These are phyloP conservation scores for Parasteatoda tepidariorum DNA, from an alignment of 1,140 invertebrate species.

Conservation along the genomic window DNA sequence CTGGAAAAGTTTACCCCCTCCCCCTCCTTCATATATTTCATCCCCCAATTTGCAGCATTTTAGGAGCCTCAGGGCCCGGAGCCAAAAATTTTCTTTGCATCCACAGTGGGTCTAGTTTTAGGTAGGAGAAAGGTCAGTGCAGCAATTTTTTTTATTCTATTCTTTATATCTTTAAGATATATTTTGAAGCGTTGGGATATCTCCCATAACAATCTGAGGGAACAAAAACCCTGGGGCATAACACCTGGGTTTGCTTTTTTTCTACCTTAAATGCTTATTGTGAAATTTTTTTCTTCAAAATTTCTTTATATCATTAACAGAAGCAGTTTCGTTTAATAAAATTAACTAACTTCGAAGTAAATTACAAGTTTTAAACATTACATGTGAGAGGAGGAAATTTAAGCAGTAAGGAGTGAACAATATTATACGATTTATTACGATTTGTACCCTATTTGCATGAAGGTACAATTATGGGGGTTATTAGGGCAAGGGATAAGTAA, in stretches of 20 bases:
- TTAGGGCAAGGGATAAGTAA: too few species aligned
- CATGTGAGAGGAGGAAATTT: too few species aligned
- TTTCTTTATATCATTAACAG: neutral
- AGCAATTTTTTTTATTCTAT: conserved; percentile 21
- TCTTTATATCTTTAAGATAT: conserved; percentile 12
- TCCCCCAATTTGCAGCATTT: conserved; percentile 6
- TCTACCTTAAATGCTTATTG: neutral
- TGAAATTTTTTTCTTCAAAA: neutral
- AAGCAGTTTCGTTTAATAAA: neutral
- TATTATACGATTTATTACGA: too few species aligned
- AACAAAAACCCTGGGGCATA: conserved; percentile 10
- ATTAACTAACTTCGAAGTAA: neutral
- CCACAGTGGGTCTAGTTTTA: neutral
- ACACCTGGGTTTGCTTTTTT: conserved; percentile 45
- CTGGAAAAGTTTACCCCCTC: neutral
- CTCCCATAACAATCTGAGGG: conserved; percentile 26
- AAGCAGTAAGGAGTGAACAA: too few species aligned
- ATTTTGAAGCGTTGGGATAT: conserved; percentile 14
- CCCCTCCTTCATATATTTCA: neutral
- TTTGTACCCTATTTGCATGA: too few species aligned
- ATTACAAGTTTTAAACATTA: conserved; percentile 1
- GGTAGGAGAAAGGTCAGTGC: conserved; percentile 45
- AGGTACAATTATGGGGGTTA: too few species aligned
- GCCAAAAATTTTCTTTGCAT: conserved; percentile 19
- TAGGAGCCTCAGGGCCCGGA: neutral